A percentile compares a stretch with the other conserved stretches of the same genome.
These are phyloP conservation scores for Pagetopsis macropterus DNA, from an alignment of 2,797 vertebrate genomes.

Conservation along the genomic window DNA sequence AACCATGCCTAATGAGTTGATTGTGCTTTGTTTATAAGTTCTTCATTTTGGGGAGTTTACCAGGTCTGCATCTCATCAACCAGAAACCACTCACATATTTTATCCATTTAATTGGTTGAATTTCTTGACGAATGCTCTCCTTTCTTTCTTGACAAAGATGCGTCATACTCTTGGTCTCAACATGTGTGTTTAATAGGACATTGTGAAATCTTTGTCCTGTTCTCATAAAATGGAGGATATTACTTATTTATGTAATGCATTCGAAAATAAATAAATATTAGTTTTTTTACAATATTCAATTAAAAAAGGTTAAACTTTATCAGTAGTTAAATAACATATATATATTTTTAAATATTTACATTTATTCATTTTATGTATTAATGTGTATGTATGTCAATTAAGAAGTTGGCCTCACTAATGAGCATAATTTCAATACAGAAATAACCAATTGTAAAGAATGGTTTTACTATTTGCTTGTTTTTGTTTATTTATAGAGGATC, in stretches of 20 bases:
- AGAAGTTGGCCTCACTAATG: background rate
- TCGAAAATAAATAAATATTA: background rate
- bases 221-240: background rate
- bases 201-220: background rate
- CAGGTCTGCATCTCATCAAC: constrained; percentile 44
- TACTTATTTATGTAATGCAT: background rate
- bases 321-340: too few relatives aligned
- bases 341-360: background rate
- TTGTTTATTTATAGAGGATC: background rate
- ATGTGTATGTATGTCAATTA: background rate
- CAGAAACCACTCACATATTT: constrained; percentile 38
- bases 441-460: background rate
- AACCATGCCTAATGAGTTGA: constrained; percentile 37
- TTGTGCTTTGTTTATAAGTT: constrained; percentile 32
- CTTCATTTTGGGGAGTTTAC: constrained; percentile 39
- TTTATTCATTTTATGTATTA: background rate
- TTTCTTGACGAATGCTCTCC: constrained; percentile 1
- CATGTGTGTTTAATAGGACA: constrained; percentile 10
- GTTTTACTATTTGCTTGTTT: background rate
- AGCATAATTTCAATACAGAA: background rate
- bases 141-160: background rate
- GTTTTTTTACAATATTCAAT: background rate
- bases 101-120: constrained; percentile 16
- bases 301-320: background rate
- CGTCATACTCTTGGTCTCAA: background rate